A percentile compares a stretch with the other conserved stretches of the same genome.
Evolutionary conservation across 2,113 vertebrate species (phyloP).

Genomic region (Alectura lathami): DNA sequence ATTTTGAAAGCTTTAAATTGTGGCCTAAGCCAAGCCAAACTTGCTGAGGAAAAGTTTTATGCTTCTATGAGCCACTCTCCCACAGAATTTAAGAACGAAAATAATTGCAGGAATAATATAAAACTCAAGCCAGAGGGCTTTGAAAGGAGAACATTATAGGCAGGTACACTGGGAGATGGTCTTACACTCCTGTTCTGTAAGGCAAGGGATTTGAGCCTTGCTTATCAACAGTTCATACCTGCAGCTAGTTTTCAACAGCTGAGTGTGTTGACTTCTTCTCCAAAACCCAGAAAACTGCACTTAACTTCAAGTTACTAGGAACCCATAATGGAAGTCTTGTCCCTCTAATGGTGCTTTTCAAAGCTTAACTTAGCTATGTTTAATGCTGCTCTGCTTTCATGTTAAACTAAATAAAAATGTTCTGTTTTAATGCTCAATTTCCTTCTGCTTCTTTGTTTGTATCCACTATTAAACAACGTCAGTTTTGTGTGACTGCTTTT

Average conservation of each 20-base stretch:
- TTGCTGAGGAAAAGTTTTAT: neutral
- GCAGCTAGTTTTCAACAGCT: neutral
- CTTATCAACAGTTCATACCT: neutral
- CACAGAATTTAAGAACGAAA: neutral
- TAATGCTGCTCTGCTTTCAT: neutral
- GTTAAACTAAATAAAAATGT: neutral
- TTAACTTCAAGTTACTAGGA: neutral
- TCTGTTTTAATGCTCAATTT: neutral
- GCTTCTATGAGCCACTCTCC: neutral
- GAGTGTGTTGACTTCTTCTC: neutral
- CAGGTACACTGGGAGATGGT: neutral
- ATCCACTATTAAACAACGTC: neutral
- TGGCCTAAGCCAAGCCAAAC: neutral
- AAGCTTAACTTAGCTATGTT: neutral
- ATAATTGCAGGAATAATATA: neutral
- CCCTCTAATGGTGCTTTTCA: neutral
- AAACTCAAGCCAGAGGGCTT: neutral
- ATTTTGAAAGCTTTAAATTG: conserved; percentile 11
- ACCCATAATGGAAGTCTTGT: neutral
- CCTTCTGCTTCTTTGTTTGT: neutral
- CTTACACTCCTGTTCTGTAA: neutral
- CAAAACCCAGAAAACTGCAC: neutral
- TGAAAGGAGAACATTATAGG: neutral
- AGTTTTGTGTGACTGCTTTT: neutral
- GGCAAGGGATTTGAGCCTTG: neutral